Evolutionary conservation across 2,113 vertebrate species (phyloP), one percentile per base, ranked within the genome.

Genomic region (Alaudala cheleensis): DNA sequence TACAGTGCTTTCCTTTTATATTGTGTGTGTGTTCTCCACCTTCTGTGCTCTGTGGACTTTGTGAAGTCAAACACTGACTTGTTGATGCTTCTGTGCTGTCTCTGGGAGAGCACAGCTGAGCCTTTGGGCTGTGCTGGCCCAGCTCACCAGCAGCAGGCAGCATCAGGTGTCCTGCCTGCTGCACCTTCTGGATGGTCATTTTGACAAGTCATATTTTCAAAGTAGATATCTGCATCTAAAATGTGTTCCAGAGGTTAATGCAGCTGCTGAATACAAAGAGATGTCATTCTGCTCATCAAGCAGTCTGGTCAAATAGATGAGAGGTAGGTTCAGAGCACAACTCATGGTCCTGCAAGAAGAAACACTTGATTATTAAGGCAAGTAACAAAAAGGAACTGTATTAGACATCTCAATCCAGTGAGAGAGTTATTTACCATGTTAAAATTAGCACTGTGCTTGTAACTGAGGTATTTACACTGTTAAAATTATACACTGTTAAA

Each of bases 381-480:
- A 58, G 86, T 91, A 95, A 94, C 45, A 91, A 91, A 95, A 91
- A 86, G 56, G 67, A 86, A 3, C 86, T 96, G 82, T 95, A 74
- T 94, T 90, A 78, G 60, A 65, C 71, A 58, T 87, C 82, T 93
- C 37, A 66, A 15, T 93, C n/a, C 66, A 73, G 34, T 56, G 50
- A 86, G 50, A n/a, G 78, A 90, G 77, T 77, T 97, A 92, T 97
- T 97, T 96, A 92, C 74, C 93, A 23, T 82, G 90, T 94, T 94
- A 85, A 95, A 97, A 97, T 95, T 95, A 93, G 88, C 76, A 14
- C 79, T 90, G 64, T n/a, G 37, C 70, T 95, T 91, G 62, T 42
- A 94, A 9, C 57, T 67, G 85, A 58, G 65, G 47, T 86, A 72
- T 95, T 97, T 96, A 94, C 91, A 92, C 58, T 93, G 87, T 95